Evolutionary conservation across 2,113 vertebrate species (phyloP), one percentile per base, ranked within the genome.

Genomic region (Aspiorhynchus laticeps): DNA sequence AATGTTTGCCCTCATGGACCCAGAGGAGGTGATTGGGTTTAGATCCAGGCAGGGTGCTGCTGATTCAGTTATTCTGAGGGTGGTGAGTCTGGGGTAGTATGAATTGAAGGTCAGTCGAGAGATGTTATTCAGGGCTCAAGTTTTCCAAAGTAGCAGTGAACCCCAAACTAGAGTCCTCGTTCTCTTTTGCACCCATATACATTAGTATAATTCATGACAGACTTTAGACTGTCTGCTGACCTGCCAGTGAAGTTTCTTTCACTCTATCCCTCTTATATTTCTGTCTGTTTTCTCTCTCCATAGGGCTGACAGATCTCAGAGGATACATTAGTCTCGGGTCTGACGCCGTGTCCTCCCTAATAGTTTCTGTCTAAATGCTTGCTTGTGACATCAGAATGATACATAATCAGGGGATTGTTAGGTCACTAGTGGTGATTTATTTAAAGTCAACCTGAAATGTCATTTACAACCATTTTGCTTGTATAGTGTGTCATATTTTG

Each of bases 1-100:
- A 95, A 93, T 92, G 91, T 88, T 86, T 61, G 76, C n/a, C 81
- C 28, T 84, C 65, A 80, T 81, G 46, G 53, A 48, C 63, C 85
- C 48, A n/a, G 33, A 69, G 88, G 51, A 67, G 87, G 89, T 91
- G 91, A 94, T 93, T 92, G 92, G 90, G 90, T 93, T 91, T 87
- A 87, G 87, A 92, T 91, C 88, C 88, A 91, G 85, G 77, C 77
- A 24, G 71, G 31, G 73, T 71, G 53, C 43, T 77, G 88, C 93
- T 95, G 94, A 95, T 89, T 94, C 91, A 93, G 91, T 83, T 56
- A 17, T 75, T 65, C 10, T n/a, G 31, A 85, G 41, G 80, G 10
- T 33, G 36, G 26, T 4, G n/a, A 24, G 43, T 19, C 48, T 28
- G 48, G 48, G 43, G 14, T 28, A 14, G n/a, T 15, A 26, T 26